These are phyloP conservation scores for Gallinago undulata DNA, from an alignment of 2,113 vertebrate genomes.

Conservation along the genomic window DNA sequence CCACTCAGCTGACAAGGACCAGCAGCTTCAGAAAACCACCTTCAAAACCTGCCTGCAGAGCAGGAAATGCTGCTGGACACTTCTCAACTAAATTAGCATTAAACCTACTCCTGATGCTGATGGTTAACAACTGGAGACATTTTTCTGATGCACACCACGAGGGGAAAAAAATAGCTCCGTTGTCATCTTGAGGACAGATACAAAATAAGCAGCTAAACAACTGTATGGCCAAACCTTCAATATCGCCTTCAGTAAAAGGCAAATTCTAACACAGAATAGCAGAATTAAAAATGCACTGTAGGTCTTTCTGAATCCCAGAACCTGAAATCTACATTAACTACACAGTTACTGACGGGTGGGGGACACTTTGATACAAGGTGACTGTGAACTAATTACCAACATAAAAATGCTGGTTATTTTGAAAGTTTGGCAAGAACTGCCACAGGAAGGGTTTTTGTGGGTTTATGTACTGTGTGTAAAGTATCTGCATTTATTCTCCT, in stretches of 20 bases:
- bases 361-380: neutral
- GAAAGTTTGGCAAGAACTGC: neutral
- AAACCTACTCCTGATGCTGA: neutral
- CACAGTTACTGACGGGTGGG: neutral
- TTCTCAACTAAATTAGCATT: neutral
- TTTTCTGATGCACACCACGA: neutral
- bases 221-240: neutral
- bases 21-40: neutral
- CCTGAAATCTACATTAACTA: neutral
- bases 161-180: neutral
- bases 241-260: neutral
- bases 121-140: neutral
- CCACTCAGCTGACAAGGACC: neutral
- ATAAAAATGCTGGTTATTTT: neutral
- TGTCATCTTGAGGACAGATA: neutral
- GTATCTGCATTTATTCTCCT: neutral
- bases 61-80: neutral
- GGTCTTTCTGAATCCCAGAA: neutral
- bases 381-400: neutral
- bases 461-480: neutral
- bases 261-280: neutral
- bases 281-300: neutral
- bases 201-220: neutral
- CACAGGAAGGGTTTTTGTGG: neutral
- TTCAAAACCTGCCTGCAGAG: neutral